Evolutionary conservation across 2,797 vertebrate genomes (phyloP).

Genomic region (Semotilus atromaculatus): DNA sequence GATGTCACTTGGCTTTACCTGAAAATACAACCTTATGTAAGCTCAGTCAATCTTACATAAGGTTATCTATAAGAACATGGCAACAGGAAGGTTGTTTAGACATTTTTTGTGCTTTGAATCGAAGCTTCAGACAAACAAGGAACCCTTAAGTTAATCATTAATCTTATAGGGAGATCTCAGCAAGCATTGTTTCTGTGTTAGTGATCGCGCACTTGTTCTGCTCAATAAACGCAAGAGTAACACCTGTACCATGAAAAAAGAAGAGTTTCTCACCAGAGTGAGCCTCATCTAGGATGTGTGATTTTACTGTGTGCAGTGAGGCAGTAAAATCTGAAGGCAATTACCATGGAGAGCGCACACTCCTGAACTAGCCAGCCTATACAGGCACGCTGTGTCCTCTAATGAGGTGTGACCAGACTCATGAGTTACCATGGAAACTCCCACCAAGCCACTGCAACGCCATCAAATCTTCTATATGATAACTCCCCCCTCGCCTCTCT

Average conservation of each 20-base stretch:
- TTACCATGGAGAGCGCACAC: slow-evolving; percentile 79
- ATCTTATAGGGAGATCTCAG: slow-evolving; percentile 18
- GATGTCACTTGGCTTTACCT: slow-evolving; percentile 2
- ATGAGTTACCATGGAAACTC: slow-evolving; percentile 75
- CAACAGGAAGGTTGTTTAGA: neutral
- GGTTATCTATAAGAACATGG: slow-evolving; percentile 6
- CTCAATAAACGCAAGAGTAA: slow-evolving; percentile 52
- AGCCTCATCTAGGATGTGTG: slow-evolving; percentile 52
- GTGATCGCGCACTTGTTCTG: slow-evolving; percentile 25
- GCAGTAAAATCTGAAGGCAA: slow-evolving; percentile 76
- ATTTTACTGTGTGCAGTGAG: slow-evolving; percentile 74
- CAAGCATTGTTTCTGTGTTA: slow-evolving; percentile 33
- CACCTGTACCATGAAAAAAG: slow-evolving; percentile 69
- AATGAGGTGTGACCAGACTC: slow-evolving; percentile 79
- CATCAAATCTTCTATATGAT: slow-evolving; percentile 58
- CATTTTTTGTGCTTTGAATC: neutral
- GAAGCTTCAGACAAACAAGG: neutral
- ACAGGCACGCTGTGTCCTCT: slow-evolving; percentile 72
- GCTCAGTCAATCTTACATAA: neutral
- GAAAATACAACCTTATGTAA: neutral
- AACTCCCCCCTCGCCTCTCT: slow-evolving; percentile 33
- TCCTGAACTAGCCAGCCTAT: slow-evolving; percentile 76
- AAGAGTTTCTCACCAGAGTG: slow-evolving; percentile 52
- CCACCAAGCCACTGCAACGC: slow-evolving; percentile 56
- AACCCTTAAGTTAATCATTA: slow-evolving; percentile 20